Conservation (phyloP, 2,797 vertebrate species). For the Odontamblyopus rebecca region DNA sequence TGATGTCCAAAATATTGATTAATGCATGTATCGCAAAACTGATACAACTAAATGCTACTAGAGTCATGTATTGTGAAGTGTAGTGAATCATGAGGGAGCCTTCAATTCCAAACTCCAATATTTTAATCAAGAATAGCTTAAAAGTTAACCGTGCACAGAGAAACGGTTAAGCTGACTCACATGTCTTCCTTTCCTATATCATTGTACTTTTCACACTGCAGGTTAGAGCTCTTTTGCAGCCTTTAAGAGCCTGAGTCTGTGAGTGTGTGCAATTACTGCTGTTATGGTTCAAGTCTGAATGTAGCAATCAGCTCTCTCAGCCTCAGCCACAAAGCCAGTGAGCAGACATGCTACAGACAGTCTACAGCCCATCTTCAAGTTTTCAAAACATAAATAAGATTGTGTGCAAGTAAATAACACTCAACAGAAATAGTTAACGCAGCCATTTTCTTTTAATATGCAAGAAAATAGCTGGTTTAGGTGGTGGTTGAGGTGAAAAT, state of each 20-base stretch:
- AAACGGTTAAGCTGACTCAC: neutral
- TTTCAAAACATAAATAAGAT: neutral
- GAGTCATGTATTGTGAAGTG: too few relatives aligned
- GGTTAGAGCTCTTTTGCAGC: neutral
- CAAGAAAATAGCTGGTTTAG: too few relatives aligned
- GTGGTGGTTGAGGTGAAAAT: too few relatives aligned
- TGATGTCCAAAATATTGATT: too few relatives aligned
- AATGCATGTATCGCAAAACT: too few relatives aligned
- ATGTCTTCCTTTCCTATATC: neutral
- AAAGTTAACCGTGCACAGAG: neutral
- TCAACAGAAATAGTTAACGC: neutral
- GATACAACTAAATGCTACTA: too few relatives aligned
- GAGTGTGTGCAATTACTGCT: neutral
- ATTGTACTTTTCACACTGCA: neutral
- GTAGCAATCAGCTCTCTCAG: neutral
- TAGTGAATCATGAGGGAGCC: too few relatives aligned
- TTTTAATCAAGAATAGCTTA: too few relatives aligned
- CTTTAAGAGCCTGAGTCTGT: neutral
- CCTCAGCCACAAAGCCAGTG: neutral
- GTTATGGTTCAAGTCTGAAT: slow-evolving; percentile 4
- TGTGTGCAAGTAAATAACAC: neutral
- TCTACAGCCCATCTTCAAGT: neutral
- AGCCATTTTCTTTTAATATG: too few relatives aligned
- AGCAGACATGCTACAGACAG: neutral
- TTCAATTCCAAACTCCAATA: too few relatives aligned